Evolutionary conservation across 1,140 invertebrate species (phyloP), one percentile per base, ranked within the genome.

Genomic region (Achatina immaculata): DNA sequence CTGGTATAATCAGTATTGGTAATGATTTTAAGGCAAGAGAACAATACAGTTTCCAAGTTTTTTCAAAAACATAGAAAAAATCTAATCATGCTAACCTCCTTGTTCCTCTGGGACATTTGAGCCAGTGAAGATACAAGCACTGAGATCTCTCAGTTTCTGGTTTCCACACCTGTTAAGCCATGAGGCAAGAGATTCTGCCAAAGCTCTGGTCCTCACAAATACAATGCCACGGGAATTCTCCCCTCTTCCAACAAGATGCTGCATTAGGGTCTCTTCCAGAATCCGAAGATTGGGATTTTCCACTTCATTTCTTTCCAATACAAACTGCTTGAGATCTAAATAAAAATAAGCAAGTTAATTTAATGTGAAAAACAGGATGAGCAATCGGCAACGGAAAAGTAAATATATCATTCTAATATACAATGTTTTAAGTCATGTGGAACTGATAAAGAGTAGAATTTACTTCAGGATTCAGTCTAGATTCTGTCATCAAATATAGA

Each of bases 201-300:
- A 78, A 9, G 80, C 82, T 40, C 80, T 68, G 24, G 84, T 85
- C 14, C 75, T 73, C n/a, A 85, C 84, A 82, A 85, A 85, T 16
- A 85, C 74, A 42, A 85, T 85, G 28, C 78, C 74, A n/a, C 78
- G 45, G 40, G 82, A 80, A 24, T 66, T 58, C 2, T 34, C 48
- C 9, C 78, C 75, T 55, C 82, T 79, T 34, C 58, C 40, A 4
- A 68, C 31, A 28, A 82, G 45, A 31, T 78, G 28, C 28, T 78
- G 21, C 19, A 19, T 42, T 21, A 85, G 58, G 19, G 34, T 71
- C 9, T 43, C 45, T 14, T 71, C 65, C 42, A 85, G 76, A 7
- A 36, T 66, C 14, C 21, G 19, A 40, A 85, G 72, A 69, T 85
- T 85, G 9, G 81, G 83, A 43, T 84, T 84, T 31, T 6, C n/a